phyloP scores from a whole-genome alignment of 2,888 invertebrate species.

The Epinotia bilunana region DNA sequence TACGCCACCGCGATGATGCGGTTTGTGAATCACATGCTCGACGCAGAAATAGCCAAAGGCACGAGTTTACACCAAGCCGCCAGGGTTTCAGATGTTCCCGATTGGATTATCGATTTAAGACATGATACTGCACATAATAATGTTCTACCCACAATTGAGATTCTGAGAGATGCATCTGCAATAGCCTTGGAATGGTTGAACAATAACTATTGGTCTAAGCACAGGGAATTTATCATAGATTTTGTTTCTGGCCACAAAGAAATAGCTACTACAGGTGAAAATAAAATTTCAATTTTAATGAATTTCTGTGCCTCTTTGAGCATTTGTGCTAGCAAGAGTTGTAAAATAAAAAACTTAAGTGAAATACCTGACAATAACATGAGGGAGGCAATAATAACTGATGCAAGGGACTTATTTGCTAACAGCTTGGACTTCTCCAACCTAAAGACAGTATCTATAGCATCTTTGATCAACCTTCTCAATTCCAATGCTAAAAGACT shows the following conservation, averaged over 20 bases:
- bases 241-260: constrained; percentile 64
- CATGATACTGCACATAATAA: constrained; percentile 91
- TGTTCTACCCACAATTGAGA: constrained; percentile 86
- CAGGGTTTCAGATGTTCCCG: constrained; percentile 87
- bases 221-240: constrained; percentile 79
- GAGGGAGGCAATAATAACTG: constrained; percentile 68
- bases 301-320: constrained; percentile 72
- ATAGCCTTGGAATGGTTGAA: constrained; percentile 88
- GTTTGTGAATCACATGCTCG: constrained; percentile 86
- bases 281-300: constrained; percentile 65
- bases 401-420: constrained; percentile 69
- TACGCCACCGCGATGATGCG: constrained; percentile 87
- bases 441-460: constrained; percentile 64
- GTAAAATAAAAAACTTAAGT: constrained; percentile 69
- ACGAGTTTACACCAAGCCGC: constrained; percentile 85
- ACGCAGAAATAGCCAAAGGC: constrained; percentile 80
- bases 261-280: constrained; percentile 56
- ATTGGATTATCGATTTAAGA: constrained; percentile 91
- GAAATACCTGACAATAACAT: constrained; percentile 68
- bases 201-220: constrained; percentile 86
- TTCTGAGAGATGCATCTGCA: constrained; percentile 86
- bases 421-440: constrained; percentile 65
- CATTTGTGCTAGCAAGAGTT: constrained; percentile 69
- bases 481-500: constrained; percentile 62
- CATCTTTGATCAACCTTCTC: constrained; percentile 60